These are phyloP conservation scores for Odontamblyopus rebecca DNA, from an alignment of 2,797 vertebrate species.

Conservation along the genomic window DNA sequence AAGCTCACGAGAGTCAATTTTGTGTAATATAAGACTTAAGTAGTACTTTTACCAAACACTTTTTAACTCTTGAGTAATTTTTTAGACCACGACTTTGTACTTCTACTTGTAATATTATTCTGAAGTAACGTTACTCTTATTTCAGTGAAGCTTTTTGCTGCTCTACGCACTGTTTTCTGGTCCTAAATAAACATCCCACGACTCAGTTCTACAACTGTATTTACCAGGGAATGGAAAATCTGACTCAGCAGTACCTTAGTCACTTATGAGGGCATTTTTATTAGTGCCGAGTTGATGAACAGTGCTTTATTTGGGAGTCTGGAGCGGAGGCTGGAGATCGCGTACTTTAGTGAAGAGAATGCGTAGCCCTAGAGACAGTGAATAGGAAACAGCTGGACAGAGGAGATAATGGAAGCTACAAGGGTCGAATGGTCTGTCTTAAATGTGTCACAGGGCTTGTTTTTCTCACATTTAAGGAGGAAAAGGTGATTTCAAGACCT, in stretches of 20 bases:
- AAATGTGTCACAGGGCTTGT: neutral
- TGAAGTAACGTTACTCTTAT: no score
- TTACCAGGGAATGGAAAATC: neutral
- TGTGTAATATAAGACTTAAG: no score
- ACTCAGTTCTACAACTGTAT: neutral
- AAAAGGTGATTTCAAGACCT: neutral
- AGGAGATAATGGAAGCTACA: conserved; percentile 43
- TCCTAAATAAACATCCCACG: neutral
- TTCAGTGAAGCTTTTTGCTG: no score
- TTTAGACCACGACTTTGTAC: no score
- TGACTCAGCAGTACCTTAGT: neutral
- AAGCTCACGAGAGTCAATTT: no score
- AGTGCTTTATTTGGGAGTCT: neutral
- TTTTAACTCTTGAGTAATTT: no score
- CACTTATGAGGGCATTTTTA: neutral
- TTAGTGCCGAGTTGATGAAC: neutral
- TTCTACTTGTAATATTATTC: no score
- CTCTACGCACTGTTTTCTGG: no score
- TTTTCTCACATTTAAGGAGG: neutral
- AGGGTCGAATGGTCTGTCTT: conserved; percentile 1
- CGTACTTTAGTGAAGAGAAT: conserved; percentile 37
- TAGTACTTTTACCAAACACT: no score
- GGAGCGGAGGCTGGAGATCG: conserved; percentile 4
- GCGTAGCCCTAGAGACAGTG: conserved; percentile 53
- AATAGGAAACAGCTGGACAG: conserved; percentile 55